These are phyloP conservation scores for Euura lappo DNA, from an alignment of 1,140 invertebrate species.

Conservation along the genomic window DNA sequence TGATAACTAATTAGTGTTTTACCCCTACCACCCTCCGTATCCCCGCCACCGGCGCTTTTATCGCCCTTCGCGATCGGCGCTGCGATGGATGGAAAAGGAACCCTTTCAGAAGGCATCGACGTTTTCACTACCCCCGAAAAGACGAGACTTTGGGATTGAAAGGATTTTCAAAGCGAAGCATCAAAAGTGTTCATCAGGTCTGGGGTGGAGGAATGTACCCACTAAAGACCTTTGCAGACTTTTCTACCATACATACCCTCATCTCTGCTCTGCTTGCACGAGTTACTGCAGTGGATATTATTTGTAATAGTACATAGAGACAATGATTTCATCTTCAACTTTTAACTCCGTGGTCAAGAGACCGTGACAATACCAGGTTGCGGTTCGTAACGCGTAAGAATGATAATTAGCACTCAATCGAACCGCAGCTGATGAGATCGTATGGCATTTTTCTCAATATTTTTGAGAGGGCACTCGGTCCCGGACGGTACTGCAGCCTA, in stretches of 20 bases:
- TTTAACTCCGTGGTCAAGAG: too few species aligned
- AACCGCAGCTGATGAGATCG: not conserved
- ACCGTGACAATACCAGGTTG: too few species aligned
- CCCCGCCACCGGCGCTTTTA: constrained; percentile 49
- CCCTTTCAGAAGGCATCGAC: constrained; percentile 42
- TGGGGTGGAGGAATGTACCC: not conserved
- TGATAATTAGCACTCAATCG: not conserved
- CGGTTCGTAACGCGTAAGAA: not conserved
- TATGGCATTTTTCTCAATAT: constrained; percentile 5
- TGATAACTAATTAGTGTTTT: constrained; percentile 63
- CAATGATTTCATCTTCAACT: too few species aligned
- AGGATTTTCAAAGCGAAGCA: constrained; percentile 47
- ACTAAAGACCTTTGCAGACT: not conserved
- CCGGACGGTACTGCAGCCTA: not conserved
- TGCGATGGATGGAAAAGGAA: constrained; percentile 25
- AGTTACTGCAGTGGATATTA: not conserved
- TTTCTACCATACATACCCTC: not conserved
- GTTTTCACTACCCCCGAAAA: constrained; percentile 39
- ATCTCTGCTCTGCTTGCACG: not conserved
- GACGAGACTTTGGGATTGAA: constrained; percentile 44
- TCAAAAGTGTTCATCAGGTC: constrained; percentile 36
- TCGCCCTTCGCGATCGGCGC: constrained; percentile 43
- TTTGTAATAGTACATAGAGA: not conserved
- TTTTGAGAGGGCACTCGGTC: not conserved
- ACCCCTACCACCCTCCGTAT: constrained; percentile 38